Conservation (phyloP, 2,113 vertebrate species). For the Datnioides undecimradiatus region DNA sequence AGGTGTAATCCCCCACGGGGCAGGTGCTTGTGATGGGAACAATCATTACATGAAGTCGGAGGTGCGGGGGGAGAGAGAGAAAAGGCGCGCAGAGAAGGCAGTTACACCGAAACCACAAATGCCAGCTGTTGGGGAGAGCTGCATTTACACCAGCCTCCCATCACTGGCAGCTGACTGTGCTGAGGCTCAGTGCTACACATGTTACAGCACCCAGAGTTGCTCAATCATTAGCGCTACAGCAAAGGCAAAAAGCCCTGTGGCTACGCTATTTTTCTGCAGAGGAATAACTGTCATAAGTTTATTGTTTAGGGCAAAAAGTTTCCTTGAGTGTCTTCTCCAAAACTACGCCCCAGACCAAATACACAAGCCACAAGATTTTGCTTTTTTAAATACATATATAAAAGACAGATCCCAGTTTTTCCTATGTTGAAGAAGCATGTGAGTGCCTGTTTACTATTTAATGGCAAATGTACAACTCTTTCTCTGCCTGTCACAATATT, state of each 20-base stretch:
- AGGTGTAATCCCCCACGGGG: constrained; percentile 50
- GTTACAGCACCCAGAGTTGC: constrained; percentile 30
- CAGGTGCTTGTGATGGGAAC: constrained; percentile 60
- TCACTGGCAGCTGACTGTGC: constrained; percentile 67
- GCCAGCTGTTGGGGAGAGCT: constrained; percentile 64
- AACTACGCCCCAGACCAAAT: not conserved
- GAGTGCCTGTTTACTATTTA: not conserved
- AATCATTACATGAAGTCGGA: constrained; percentile 25
- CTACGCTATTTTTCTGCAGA: constrained; percentile 30
- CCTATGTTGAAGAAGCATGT: not conserved
- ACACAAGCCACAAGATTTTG: not conserved
- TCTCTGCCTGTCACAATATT: not conserved
- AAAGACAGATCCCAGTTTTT: not conserved
- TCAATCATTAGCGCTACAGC: not conserved
- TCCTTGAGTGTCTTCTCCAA: not conserved
- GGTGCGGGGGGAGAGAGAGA: not conserved
- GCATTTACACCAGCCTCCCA: constrained; percentile 49
- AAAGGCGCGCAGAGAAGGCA: not conserved
- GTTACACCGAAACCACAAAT: constrained; percentile 55
- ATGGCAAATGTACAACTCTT: constrained; percentile 11
- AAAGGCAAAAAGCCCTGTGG: constrained; percentile 23
- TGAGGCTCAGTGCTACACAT: constrained; percentile 18
- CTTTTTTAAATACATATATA: too few relatives aligned
- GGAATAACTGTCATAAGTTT: not conserved
- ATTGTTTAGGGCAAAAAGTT: not conserved